These are phyloP conservation scores for Theristicus caerulescens DNA, from an alignment of 2,113 vertebrate species.

Conservation along the genomic window DNA sequence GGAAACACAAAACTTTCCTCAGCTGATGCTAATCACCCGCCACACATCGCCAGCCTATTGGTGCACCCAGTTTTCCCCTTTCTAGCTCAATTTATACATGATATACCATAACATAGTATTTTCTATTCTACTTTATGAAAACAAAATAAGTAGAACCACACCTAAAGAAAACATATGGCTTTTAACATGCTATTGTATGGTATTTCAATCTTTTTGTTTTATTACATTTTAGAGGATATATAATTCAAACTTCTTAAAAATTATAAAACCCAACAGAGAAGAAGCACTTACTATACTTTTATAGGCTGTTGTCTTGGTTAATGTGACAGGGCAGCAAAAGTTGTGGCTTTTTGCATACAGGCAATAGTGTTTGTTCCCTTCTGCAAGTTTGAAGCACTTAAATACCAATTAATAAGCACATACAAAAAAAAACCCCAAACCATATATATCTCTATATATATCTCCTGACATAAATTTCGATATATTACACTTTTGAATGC, in stretches of 20 bases:
- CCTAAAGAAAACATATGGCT: background rate
- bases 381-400: background rate
- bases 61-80: background rate
- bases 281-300: background rate
- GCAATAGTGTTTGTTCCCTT: background rate
- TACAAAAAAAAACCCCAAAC: background rate
- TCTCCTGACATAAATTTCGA: background rate
- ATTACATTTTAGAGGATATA: background rate
- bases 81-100: background rate
- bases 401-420: background rate
- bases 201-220: background rate
- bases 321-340: background rate
- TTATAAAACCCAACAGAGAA: background rate
- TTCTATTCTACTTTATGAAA: background rate
- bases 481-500: background rate
- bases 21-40: background rate
- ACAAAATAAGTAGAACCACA: background rate
- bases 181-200: background rate
- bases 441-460: background rate
- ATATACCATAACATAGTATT: background rate
- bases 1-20: constrained; percentile 5
- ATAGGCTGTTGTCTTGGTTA: background rate
- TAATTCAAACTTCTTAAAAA: background rate
- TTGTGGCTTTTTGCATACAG: background rate
- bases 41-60: background rate